phyloP scores from a whole-genome alignment of 2,113 vertebrate species.

The Cyphomyrus plagiostoma region DNA sequence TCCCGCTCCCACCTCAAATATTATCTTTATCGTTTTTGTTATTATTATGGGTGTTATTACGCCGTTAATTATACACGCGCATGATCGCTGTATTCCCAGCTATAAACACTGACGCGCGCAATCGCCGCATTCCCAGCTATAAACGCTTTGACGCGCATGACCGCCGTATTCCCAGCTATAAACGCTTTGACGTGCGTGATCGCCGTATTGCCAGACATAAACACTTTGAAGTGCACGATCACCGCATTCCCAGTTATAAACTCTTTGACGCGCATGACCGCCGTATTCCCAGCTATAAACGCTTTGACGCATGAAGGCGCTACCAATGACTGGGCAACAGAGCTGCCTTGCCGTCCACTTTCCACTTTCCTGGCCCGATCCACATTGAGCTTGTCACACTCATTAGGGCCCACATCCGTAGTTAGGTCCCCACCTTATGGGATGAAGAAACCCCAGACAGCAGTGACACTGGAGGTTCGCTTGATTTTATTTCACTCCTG shows the following conservation, averaged over 20 bases:
- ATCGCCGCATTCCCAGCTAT: neutral
- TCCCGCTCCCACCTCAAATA: neutral
- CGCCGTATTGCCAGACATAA: too few species aligned
- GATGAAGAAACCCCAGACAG: neutral
- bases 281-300: too few species aligned
- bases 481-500: neutral
- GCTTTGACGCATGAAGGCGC: neutral
- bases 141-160: neutral
- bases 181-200: too few species aligned
- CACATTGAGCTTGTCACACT: neutral
- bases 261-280: accelerated
- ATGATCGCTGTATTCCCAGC: neutral
- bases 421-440: neutral
- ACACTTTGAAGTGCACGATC: too few species aligned
- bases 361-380: neutral
- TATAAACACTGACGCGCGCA: accelerated
- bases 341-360: neutral
- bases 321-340: neutral
- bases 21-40: neutral
- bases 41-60: neutral
- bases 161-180: too few species aligned
- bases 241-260: too few species aligned
- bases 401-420: neutral
- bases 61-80: neutral
- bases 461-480: too few species aligned